Conservation (phyloP, 2,888 invertebrate species). For the Sthenelais limicola region DNA sequence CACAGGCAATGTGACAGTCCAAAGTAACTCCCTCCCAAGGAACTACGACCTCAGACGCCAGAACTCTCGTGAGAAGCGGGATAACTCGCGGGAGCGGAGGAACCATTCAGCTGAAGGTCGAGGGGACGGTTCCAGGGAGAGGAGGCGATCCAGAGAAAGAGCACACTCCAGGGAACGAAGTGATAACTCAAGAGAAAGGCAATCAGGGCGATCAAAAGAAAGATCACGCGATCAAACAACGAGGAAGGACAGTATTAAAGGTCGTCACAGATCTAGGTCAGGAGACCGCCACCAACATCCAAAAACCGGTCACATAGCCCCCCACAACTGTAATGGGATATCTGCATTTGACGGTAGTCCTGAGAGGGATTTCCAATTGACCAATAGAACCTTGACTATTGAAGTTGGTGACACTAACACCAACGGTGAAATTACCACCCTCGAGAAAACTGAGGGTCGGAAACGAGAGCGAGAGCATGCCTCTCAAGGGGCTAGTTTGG, state of each 20-base stretch:
- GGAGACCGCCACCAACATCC: neutral
- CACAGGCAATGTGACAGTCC: neutral
- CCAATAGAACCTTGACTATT: neutral
- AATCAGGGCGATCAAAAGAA: slow-evolving; percentile 8
- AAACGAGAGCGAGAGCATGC: slow-evolving; percentile 6
- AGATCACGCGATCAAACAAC: neutral
- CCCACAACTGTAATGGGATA: too few relatives aligned
- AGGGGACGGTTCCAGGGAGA: neutral
- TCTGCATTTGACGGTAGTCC: too few relatives aligned
- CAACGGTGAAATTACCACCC: neutral
- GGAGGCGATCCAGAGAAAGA: neutral
- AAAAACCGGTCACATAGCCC: neutral
- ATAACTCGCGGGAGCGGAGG: neutral
- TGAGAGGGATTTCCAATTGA: neutral
- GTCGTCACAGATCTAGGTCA: neutral
- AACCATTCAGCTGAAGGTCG: slow-evolving; percentile 20
- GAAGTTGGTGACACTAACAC: neutral
- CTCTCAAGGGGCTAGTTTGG: slow-evolving; percentile 14
- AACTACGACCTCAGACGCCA: neutral
- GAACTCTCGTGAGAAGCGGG: neutral
- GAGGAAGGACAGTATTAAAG: neutral
- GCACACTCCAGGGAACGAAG: neutral
- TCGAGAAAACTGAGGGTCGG: neutral
- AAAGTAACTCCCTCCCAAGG: neutral
- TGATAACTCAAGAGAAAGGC: slow-evolving; percentile 6